Conservation (phyloP, 2,113 vertebrate species). For the Gavialis gangeticus region DNA sequence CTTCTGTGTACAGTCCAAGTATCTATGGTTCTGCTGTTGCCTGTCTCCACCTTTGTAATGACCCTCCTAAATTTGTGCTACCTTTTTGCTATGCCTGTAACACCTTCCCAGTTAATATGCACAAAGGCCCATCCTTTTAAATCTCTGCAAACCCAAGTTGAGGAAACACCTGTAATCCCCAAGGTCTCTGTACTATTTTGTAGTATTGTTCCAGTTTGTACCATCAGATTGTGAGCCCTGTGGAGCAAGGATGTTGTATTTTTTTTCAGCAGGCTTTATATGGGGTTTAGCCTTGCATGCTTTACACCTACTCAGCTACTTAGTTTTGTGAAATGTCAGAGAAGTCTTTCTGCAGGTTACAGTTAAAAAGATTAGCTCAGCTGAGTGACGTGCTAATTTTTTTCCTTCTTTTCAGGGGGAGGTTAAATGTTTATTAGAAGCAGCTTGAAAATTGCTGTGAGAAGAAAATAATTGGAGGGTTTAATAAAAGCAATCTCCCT, state of each 20-base stretch:
- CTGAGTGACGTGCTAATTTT: neutral
- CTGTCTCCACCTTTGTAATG: neutral
- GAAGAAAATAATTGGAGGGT: neutral
- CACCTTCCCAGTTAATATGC: neutral
- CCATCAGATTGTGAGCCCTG: neutral
- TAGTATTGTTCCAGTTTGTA: accelerated
- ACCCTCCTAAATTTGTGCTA: neutral
- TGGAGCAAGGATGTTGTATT: neutral
- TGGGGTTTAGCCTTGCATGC: neutral
- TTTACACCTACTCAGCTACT: accelerated
- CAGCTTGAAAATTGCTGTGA: neutral
- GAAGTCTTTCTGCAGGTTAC: neutral
- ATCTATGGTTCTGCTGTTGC: neutral
- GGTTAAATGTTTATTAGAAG: neutral
- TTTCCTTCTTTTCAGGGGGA: neutral
- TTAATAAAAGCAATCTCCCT: neutral
- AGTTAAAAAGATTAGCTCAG: neutral
- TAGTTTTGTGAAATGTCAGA: slow-evolving; percentile 14
- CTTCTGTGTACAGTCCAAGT: neutral
- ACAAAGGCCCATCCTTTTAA: neutral
- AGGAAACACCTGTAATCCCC: slow-evolving; percentile 11
- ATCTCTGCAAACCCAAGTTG: neutral
- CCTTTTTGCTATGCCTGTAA: neutral
- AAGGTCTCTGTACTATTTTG: accelerated
- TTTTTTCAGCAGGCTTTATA: accelerated